A percentile compares a stretch with the other conserved stretches of the same genome.
Conservation (phyloP, 1,140 invertebrate genomes). For the Cephus cinctus region DNA sequence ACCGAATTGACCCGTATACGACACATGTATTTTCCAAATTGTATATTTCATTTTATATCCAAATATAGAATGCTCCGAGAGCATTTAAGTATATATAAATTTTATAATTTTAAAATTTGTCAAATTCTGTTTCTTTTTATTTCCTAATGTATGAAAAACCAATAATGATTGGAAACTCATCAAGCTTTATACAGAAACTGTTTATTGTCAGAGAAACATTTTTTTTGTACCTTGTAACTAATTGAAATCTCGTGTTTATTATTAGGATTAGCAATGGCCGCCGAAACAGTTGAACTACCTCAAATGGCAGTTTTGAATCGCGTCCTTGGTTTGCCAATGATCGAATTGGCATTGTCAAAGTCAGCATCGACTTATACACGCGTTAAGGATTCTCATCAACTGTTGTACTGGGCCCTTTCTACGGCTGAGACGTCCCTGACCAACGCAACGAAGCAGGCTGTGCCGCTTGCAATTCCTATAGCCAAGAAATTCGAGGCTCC, state of each 20-base stretch:
- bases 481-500: slow-evolving; percentile 61
- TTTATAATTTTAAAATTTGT: background rate
- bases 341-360: slow-evolving; percentile 58
- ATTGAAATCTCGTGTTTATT: no score
- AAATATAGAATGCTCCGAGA: no score
- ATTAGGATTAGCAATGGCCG: slow-evolving; percentile 34
- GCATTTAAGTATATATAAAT: no score
- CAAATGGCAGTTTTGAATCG: slow-evolving; percentile 60
- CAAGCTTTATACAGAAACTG: background rate
- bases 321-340: slow-evolving; percentile 58
- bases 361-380: slow-evolving; percentile 59
- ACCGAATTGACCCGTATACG: background rate
- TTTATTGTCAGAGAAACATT: background rate
- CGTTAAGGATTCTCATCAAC: slow-evolving; percentile 55
- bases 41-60: background rate
- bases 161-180: background rate
- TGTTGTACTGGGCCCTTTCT: slow-evolving; percentile 67
- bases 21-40: background rate
- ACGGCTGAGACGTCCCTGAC: slow-evolving; percentile 67
- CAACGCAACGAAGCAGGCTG: slow-evolving; percentile 60
- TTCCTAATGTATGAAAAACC: background rate
- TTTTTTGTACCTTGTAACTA: no score
- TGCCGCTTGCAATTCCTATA: slow-evolving; percentile 57
- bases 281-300: slow-evolving; percentile 39
- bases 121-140: background rate